phyloP scores from a whole-genome alignment of 2,888 invertebrate species.

The Sicus ferrugineus region DNA sequence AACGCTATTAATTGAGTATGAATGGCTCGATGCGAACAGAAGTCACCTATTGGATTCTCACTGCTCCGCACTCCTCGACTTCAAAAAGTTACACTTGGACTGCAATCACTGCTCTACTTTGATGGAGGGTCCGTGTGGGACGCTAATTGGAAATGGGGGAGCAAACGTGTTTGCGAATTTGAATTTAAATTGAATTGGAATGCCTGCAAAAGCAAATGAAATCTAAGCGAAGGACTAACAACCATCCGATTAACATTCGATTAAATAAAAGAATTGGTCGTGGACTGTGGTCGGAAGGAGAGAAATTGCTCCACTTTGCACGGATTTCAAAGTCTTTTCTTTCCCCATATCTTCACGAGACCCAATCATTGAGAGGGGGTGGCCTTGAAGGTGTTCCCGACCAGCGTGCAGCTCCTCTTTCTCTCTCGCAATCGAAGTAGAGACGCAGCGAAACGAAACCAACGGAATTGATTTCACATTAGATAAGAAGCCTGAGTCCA shows the following conservation, averaged over 20 bases:
- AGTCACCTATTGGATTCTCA: not conserved
- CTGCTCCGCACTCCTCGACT: too few species aligned
- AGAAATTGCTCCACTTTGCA: too few species aligned
- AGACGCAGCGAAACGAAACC: not conserved
- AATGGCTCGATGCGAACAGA: too few species aligned
- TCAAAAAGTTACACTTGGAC: too few species aligned
- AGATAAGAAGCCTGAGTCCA: not conserved
- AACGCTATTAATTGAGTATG: conserved; percentile 52
- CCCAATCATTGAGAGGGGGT: conserved; percentile 6
- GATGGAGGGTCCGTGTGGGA: conserved; percentile 12
- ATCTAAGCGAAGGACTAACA: conserved; percentile 59
- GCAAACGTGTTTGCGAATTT: conserved; percentile 57
- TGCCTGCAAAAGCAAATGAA: conserved; percentile 60
- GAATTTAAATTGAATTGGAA: conserved; percentile 63
- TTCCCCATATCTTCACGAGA: too few species aligned
- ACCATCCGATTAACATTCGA: conserved; percentile 58
- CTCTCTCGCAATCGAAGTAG: not conserved
- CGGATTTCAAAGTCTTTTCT: too few species aligned
- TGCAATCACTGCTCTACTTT: conserved; percentile 54
- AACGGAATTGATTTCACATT: conserved; percentile 19
- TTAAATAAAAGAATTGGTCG: conserved; percentile 60
- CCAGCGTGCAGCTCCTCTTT: not conserved
- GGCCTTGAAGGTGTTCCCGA: conserved; percentile 13
- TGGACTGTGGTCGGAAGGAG: conserved; percentile 54
- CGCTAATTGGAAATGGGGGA: not conserved